Conservation (phyloP, 2,113 vertebrate species). For the rabbit (Oryctolagus cuniculus) region mOryCun1.1 NC_091445.1:52064501-52065000, state of each 20-base stretch:
- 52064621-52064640: not conserved
- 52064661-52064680: not conserved
- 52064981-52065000: not conserved
- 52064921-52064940: not conserved
- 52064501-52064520: not conserved
- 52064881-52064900: not conserved
- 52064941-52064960: not conserved
- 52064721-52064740: not conserved
- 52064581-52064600: not conserved
- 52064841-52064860: not conserved
- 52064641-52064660: not conserved
- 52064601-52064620: not conserved
- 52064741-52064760: not conserved
- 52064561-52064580: not conserved
- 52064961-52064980: not conserved
- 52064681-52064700: not conserved
- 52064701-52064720: not conserved
- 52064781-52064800: not conserved
- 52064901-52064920: not conserved
- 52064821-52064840: not conserved
- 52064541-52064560: not conserved
- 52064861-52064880: not conserved
- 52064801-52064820: not conserved
- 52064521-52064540: not conserved
- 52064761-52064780: not conserved